Conservation (phyloP, 1,140 invertebrate species). For the Samia ricini region DNA sequence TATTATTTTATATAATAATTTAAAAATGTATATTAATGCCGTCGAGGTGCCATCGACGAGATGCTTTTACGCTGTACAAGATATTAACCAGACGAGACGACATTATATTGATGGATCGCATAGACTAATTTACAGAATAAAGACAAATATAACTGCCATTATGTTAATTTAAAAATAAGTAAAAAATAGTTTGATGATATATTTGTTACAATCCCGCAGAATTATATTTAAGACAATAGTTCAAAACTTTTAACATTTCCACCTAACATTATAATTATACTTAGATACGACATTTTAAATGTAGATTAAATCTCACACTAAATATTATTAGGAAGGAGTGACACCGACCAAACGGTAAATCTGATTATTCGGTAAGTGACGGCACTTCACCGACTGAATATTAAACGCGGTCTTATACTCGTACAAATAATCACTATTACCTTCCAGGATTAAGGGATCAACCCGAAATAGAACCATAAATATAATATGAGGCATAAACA, state of each 20-base stretch:
- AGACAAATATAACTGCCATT: too few species aligned
- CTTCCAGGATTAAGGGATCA: constrained; percentile 3
- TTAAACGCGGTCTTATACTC: constrained; percentile 34
- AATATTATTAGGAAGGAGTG: constrained; percentile 29
- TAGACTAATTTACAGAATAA: too few species aligned
- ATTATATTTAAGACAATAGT: neutral
- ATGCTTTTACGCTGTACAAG: too few species aligned
- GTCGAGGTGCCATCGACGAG: too few species aligned
- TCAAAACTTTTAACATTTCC: neutral
- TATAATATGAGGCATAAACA: neutral
- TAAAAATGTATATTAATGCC: too few species aligned
- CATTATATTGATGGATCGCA: too few species aligned
- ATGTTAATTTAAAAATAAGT: too few species aligned
- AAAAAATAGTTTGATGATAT: too few species aligned
- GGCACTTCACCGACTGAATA: constrained; percentile 33
- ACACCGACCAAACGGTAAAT: constrained; percentile 32
- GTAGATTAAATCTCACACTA: neutral
- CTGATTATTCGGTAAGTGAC: constrained; percentile 38
- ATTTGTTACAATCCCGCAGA: too few species aligned
- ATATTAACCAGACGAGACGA: too few species aligned
- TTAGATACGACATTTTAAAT: neutral
- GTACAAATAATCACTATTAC: constrained; percentile 38
- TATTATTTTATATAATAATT: too few species aligned
- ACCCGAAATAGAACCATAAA: neutral
- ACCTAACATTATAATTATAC: neutral